Conservation (phyloP, 1,140 invertebrate species). For the Trinorchestia longiramus region DNA sequence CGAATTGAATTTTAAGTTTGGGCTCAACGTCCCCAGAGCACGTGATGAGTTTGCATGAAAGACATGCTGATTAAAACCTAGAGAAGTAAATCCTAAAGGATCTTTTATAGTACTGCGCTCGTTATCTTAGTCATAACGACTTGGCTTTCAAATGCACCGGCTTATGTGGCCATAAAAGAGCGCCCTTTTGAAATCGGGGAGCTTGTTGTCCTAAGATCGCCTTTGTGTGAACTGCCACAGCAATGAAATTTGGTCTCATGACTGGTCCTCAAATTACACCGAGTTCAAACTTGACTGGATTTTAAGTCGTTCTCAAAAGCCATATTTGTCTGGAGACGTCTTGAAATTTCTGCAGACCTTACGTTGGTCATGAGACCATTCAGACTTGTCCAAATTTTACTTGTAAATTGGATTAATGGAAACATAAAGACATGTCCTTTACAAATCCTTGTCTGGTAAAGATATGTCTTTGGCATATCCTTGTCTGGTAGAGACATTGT, state of each 20-base stretch:
- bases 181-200: background rate
- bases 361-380: background rate
- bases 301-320: background rate
- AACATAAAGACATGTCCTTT: too few species aligned
- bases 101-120: background rate
- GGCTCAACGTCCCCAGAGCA: background rate
- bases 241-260: background rate
- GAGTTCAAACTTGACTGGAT: background rate
- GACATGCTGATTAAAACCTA: background rate
- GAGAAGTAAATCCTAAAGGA: background rate
- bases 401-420: background rate
- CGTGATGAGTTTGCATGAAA: background rate
- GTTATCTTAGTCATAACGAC: constrained; percentile 8
- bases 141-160: background rate
- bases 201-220: background rate
- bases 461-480: too few species aligned
- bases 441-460: too few species aligned
- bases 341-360: background rate
- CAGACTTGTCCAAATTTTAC: background rate
- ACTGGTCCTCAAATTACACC: background rate
- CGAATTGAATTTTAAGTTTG: constrained; percentile 9
- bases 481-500: too few species aligned
- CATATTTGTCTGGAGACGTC: background rate
- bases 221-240: background rate
- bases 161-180: background rate